Evolutionary conservation across 2,113 vertebrate species (phyloP), one percentile per base, ranked within the genome.

Genomic region (Puffinus mauretanicus): DNA sequence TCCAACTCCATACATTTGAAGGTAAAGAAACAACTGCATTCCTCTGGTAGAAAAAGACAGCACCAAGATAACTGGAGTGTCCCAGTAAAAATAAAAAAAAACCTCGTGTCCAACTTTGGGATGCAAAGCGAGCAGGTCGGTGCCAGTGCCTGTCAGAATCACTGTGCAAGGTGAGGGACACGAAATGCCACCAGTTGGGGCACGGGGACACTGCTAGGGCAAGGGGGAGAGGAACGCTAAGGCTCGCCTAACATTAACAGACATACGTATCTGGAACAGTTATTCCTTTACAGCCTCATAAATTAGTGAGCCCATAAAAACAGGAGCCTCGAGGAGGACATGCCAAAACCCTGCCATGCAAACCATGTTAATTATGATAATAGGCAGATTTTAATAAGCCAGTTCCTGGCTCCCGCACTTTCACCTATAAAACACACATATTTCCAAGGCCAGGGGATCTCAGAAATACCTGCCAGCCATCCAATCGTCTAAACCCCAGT

Each of bases 271-370:
- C 64, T 96, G 61, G 38, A 90, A 80, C 61, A 86, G 62, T 47
- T 90, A 70, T 34, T 93, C 73, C 81, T 97, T 94, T 93, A 94
- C 44, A 89, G 88, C 66, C 62, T 89, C 88, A 78, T 89, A 96
- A 94, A 94, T 86, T 79, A 96, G 62, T 3, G 12, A 94, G 93
- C n/a, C 62, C 69, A 81, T 2, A 88, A 90, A 93, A 93, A 52
- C 38, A 94, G 65, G 51, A 94, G 71, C 80, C 73, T 88, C 16
- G 2, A 61, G 61, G 69, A 79, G 46, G 71, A 67, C 58, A 40
- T 65, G 62, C 82, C 82, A 81, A 87, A 94, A 73, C 57, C 90
- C 82, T 89, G 75, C 92, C 7, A 12, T 40, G 87, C 90, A 96
- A 91, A 67, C 84, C 38, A 65, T 21, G 36, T 81, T 94, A 75